phyloP scores from a whole-genome alignment of 2,888 invertebrate genomes.

The Melanotus villosus region DNA sequence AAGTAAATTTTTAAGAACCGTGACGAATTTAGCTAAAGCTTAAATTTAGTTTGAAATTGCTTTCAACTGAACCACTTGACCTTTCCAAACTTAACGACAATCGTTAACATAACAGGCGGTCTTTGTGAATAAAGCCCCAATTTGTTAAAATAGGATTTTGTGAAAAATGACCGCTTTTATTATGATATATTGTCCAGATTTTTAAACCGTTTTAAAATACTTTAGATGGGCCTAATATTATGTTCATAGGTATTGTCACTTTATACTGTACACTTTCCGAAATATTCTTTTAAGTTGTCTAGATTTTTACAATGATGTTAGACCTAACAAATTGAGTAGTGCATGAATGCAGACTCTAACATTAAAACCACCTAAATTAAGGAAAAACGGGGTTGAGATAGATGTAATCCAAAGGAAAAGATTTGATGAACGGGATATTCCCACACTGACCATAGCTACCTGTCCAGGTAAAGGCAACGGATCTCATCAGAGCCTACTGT shows the following conservation, averaged over 20 bases:
- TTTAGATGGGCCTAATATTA: neutral
- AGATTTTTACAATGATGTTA: no score
- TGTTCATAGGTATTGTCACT: conserved; percentile 18
- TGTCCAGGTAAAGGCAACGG: conserved; percentile 46
- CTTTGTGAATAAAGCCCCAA: conserved; percentile 56
- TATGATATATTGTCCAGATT: conserved; percentile 58
- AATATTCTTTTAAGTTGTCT: no score
- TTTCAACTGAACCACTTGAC: conserved; percentile 55
- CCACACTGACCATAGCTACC: conserved; percentile 41
- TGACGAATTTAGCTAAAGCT: conserved; percentile 50
- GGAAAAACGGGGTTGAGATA: neutral
- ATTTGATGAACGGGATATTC: conserved; percentile 32
- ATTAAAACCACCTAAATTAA: no score
- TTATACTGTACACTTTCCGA: neutral
- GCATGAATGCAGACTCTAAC: no score
- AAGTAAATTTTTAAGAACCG: conserved; percentile 48
- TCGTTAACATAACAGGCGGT: conserved; percentile 51
- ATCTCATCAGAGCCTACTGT: conserved; percentile 55
- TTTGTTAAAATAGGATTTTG: conserved; percentile 60
- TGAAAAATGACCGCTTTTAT: conserved; percentile 63
- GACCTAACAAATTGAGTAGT: no score
- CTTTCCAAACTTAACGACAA: conserved; percentile 52
- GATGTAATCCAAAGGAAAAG: conserved; percentile 18
- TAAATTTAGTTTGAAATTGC: conserved; percentile 53
- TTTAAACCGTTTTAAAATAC: conserved; percentile 37